phyloP scores from a whole-genome alignment of 2,113 vertebrate species.

The Rafetus swinhoei region DNA sequence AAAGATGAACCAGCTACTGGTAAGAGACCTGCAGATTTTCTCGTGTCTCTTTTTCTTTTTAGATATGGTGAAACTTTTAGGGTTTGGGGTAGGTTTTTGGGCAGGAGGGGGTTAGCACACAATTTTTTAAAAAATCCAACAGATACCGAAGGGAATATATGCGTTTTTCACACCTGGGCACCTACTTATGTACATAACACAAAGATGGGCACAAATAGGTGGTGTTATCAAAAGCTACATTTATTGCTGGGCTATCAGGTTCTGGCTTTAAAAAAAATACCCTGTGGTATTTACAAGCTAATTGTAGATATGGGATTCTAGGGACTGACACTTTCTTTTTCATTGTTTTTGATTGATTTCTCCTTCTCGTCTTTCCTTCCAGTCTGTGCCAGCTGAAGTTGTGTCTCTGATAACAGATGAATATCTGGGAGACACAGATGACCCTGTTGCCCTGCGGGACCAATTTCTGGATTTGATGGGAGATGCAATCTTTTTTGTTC shows the following conservation, averaged over 20 bases:
- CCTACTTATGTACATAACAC: neutral
- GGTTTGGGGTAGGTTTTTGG: neutral
- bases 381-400: neutral
- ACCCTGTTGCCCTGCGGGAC: slow-evolving; percentile 73
- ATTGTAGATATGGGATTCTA: neutral
- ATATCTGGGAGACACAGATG: slow-evolving; percentile 70
- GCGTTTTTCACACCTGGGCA: neutral
- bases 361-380: neutral
- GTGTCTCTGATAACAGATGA: slow-evolving; percentile 26
- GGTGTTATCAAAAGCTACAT: neutral
- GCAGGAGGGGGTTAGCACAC: neutral
- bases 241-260: neutral
- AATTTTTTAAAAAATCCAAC: neutral
- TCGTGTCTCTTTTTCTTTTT: neutral
- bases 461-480: slow-evolving; percentile 67
- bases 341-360: neutral
- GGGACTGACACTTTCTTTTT: neutral
- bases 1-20: neutral
- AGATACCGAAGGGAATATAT: too few relatives aligned
- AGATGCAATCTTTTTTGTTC: slow-evolving; percentile 60
- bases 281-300: neutral
- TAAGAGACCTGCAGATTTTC: neutral
- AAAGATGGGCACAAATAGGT: neutral
- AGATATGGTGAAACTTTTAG: neutral
- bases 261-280: neutral